A percentile compares a stretch with the other conserved stretches of the same genome.
Conservation (phyloP, 2,888 invertebrate species). For the Callosobruchus maculatus region DNA sequence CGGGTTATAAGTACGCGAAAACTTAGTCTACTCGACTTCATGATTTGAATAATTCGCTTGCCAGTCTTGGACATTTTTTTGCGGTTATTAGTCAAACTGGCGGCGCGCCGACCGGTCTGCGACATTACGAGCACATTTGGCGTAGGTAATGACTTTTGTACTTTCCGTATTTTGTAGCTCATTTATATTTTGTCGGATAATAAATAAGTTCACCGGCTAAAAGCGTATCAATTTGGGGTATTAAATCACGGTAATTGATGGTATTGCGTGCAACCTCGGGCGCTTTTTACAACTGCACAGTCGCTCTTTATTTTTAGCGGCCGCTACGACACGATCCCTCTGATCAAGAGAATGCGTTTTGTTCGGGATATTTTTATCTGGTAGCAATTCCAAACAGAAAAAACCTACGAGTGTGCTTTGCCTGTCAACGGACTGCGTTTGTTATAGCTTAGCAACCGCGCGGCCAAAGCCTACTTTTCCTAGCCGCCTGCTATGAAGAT, state of each 20-base stretch:
- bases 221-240: constrained; percentile 35
- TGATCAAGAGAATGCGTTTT: constrained; percentile 29
- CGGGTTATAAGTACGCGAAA: too few species aligned
- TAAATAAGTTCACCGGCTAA: constrained; percentile 33
- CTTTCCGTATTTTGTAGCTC: constrained; percentile 28
- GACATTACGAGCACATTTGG: constrained; percentile 3
- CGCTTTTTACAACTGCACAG: neutral
- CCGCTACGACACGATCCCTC: neutral
- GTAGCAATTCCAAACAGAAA: constrained; percentile 25
- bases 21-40: too few species aligned
- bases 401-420: constrained; percentile 13
- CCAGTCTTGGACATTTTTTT: neutral
- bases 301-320: neutral
- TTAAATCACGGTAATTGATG: constrained; percentile 41
- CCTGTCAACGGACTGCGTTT: neutral
- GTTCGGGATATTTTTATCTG: constrained; percentile 35
- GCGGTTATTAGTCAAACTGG: neutral
- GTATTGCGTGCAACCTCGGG: constrained; percentile 28
- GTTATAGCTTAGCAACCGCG: neutral
- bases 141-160: constrained; percentile 14
- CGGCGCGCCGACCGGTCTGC: neutral
- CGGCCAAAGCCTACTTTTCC: too few species aligned
- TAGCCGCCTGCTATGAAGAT: too few species aligned
- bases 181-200: constrained; percentile 37
- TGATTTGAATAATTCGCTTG: neutral